Evolutionary conservation across 2,113 vertebrate genomes (phyloP).

Genomic region (Gopherus evgoodei): DNA sequence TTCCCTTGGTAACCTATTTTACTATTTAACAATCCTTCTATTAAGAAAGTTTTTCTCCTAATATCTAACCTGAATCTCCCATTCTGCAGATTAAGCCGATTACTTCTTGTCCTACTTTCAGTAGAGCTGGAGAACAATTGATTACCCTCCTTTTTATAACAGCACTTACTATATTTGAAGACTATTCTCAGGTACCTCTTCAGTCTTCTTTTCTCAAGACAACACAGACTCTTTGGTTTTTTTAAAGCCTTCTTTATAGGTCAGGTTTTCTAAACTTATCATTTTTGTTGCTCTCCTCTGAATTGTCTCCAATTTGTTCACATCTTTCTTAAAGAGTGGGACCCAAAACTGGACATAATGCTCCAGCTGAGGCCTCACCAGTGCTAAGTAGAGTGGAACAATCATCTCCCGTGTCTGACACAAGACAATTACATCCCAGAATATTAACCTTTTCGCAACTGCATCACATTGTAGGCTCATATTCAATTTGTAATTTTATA

Average conservation of each 20-base stretch:
- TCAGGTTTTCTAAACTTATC: background rate
- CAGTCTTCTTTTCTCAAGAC: constrained; percentile 44
- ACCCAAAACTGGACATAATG: background rate
- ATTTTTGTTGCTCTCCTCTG: background rate
- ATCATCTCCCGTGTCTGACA: background rate
- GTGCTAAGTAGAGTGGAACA: background rate
- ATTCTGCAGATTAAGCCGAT: background rate
- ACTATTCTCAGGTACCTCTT: background rate
- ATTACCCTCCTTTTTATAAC: background rate
- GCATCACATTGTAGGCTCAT: background rate
- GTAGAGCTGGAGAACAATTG: background rate
- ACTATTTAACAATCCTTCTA: background rate
- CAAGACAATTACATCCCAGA: background rate
- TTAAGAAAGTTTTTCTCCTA: background rate
- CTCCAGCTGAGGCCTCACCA: background rate
- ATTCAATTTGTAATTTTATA: background rate
- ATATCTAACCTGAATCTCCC: background rate
- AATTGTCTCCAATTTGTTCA: background rate
- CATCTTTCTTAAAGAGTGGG: background rate
- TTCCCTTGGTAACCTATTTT: background rate
- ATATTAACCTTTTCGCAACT: background rate
- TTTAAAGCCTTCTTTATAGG: background rate
- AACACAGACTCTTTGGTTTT: background rate
- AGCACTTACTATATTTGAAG: background rate
- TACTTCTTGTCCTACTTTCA: background rate